Percentiles rank a stretch among this genome's conserved stretches.
Evolutionary conservation across 2,888 invertebrate genomes (phyloP).

Genomic region (Hedya salicella): DNA sequence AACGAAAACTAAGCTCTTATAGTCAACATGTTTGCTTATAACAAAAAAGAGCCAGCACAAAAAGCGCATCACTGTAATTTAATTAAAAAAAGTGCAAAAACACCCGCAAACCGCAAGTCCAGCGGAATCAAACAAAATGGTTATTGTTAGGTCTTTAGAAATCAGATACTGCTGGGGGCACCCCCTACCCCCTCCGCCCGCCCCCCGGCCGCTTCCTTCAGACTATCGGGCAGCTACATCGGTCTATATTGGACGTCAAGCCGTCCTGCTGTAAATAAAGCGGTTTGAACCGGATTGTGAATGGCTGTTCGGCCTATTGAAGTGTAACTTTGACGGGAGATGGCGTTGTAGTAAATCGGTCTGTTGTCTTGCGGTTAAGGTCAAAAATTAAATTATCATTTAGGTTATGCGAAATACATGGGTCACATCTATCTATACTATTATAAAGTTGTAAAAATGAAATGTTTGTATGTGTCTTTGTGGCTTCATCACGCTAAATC

Average conservation of each 20-base stretch:
- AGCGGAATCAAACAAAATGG: constrained; percentile 42
- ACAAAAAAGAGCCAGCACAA: constrained; percentile 3
- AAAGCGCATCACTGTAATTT: constrained; percentile 24
- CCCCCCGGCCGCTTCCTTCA: constrained; percentile 62
- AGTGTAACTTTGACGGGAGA: constrained; percentile 18
- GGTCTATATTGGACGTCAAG: constrained; percentile 30
- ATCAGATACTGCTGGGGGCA: constrained; percentile 38
- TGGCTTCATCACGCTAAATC: no score
- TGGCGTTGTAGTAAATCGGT: constrained; percentile 19
- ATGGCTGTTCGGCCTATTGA: constrained; percentile 21
- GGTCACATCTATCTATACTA: no score
- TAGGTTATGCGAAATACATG: no score
- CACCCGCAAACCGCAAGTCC: constrained; percentile 28
- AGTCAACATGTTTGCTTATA: not conserved
- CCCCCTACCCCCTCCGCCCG: constrained; percentile 28
- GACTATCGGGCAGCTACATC: constrained; percentile 58
- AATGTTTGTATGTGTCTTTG: no score
- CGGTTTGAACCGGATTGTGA: constrained; percentile 17
- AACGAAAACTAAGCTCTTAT: not conserved
- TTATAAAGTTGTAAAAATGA: no score
- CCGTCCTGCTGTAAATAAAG: constrained; percentile 33
- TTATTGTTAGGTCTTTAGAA: constrained; percentile 44
- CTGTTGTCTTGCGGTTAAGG: not conserved
- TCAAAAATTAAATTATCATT: not conserved
- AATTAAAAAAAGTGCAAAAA: constrained; percentile 38